Percentiles rank a stretch among this genome's conserved stretches.
phyloP scores from a whole-genome alignment of 2,113 vertebrate genomes.

The Perca flavescens region DNA sequence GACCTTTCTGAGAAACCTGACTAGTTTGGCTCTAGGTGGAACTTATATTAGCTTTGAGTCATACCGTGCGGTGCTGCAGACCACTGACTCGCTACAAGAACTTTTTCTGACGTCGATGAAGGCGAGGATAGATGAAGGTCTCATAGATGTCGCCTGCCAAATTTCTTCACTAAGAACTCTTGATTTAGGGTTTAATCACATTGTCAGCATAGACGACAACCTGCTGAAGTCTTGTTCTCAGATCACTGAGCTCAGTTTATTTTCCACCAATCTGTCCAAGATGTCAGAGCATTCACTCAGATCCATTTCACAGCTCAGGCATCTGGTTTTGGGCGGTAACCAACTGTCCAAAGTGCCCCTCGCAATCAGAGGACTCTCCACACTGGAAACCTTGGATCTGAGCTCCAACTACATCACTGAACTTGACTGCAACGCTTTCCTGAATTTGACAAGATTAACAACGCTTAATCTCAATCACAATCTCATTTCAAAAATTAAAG shows the following conservation, averaged over 20 bases:
- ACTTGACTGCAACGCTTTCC: slow-evolving; percentile 58
- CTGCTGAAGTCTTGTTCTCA: slow-evolving; percentile 50
- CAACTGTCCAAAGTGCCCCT: slow-evolving; percentile 18
- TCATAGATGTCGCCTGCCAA: slow-evolving; percentile 73
- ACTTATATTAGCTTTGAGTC: too few relatives aligned
- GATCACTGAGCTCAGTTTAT: slow-evolving; percentile 56
- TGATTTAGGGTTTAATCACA: slow-evolving; percentile 20
- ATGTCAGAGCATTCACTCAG: slow-evolving; percentile 39
- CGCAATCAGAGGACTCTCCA: slow-evolving; percentile 34
- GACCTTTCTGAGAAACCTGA: too few relatives aligned
- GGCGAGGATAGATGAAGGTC: background rate
- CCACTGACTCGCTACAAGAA: too few relatives aligned
- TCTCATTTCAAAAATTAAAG: slow-evolving; percentile 41
- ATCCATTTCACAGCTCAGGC: slow-evolving; percentile 27
- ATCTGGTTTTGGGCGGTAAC: too few relatives aligned
- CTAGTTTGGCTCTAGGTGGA: too few relatives aligned
- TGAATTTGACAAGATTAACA: slow-evolving; percentile 55
- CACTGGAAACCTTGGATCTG: slow-evolving; percentile 65
- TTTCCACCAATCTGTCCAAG: slow-evolving; percentile 17
- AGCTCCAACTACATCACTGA: slow-evolving; percentile 63
- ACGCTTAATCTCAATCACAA: slow-evolving; percentile 59
- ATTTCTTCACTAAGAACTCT: slow-evolving; percentile 60
- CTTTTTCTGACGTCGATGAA: too few relatives aligned
- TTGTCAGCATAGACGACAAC: slow-evolving; percentile 11
- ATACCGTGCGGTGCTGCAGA: too few relatives aligned